Percentiles rank a stretch among this genome's conserved stretches.
Conservation (phyloP, 2,797 vertebrate genomes). For the Cossypha polioptera region DNA sequence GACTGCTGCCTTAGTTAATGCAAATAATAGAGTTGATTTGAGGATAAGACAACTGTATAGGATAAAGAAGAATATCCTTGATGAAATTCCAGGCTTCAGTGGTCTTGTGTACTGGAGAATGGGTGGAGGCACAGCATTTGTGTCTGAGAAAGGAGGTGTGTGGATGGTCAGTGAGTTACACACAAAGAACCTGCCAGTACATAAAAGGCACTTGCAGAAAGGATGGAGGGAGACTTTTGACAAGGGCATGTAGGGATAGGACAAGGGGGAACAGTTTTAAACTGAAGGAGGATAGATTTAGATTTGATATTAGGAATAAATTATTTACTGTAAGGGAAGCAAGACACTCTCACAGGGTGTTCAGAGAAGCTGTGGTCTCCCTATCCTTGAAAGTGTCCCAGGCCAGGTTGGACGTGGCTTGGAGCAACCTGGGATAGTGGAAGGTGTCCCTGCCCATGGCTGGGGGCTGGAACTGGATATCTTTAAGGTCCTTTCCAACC, state of each 20-base stretch:
- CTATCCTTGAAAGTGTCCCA: background rate
- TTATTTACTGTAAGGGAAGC: background rate
- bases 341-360: background rate
- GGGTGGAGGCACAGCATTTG: background rate
- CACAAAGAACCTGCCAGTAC: background rate
- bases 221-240: background rate
- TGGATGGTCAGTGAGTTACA: background rate
- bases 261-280: background rate
- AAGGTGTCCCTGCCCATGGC: background rate
- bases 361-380: background rate
- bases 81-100: background rate
- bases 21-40: background rate
- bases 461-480: background rate
- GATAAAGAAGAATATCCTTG: background rate
- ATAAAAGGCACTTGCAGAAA: background rate
- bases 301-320: background rate
- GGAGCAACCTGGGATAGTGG: rapidly evolving
- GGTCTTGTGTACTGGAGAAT: background rate
- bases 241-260: background rate
- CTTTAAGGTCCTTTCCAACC: background rate
- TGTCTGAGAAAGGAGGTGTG: background rate
- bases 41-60: background rate
- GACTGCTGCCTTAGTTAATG: background rate
- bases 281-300: background rate
- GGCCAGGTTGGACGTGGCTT: background rate